A percentile compares a stretch with the other conserved stretches of the same genome.
phyloP scores from a whole-genome alignment of 2,888 invertebrate species.

The Andrena praecox region DNA sequence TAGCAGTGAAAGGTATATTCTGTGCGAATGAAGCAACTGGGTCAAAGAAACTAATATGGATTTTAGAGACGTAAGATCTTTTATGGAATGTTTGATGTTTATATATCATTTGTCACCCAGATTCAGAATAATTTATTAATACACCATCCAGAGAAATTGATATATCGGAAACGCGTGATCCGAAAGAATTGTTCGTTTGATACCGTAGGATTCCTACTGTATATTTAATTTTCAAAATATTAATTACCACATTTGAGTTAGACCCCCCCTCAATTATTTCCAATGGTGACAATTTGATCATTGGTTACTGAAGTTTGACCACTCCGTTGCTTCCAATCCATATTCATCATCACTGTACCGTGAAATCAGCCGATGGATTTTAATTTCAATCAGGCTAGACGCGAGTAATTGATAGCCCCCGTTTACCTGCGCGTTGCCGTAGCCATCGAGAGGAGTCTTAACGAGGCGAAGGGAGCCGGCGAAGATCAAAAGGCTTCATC shows the following conservation, averaged over 20 bases:
- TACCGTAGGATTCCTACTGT: too few species aligned
- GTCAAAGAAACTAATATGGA: too few species aligned
- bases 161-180: neutral
- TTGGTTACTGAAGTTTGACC: neutral
- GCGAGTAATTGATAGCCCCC: conserved; percentile 41
- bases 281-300: neutral
- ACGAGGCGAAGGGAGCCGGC: conserved; percentile 43
- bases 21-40: too few species aligned
- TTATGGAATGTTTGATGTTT: too few species aligned
- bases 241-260: neutral
- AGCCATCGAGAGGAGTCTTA: conserved; percentile 45
- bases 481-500: conserved; percentile 72
- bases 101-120: too few species aligned
- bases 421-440: conserved; percentile 37
- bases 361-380: conserved; percentile 18
- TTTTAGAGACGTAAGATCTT: too few species aligned
- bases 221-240: neutral
- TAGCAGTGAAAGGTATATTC: too few species aligned
- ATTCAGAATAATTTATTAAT: neutral
- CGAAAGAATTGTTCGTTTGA: too few species aligned
- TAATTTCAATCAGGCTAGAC: conserved; percentile 1
- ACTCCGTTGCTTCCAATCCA: neutral
- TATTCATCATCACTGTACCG: neutral
- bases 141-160: neutral
- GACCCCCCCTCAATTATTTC: conserved; percentile 15